Evolutionary conservation across 2,113 vertebrate genomes (phyloP).

Genomic region (Tapirus terrestris): DNA sequence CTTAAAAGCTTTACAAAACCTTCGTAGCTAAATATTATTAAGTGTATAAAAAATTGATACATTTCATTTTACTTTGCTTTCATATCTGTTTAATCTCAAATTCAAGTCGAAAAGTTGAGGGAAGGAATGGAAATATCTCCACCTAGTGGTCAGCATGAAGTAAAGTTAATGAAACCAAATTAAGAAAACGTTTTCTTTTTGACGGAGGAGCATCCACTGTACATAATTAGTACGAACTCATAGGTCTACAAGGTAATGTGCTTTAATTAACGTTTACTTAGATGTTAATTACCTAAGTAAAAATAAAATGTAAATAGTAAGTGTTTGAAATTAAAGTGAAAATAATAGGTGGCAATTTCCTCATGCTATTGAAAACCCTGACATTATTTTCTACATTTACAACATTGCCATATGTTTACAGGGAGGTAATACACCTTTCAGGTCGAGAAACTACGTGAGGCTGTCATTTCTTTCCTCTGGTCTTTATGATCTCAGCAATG

Average conservation of each 20-base stretch:
- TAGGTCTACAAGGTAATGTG: neutral
- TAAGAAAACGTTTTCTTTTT: constrained; percentile 11
- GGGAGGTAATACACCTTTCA: neutral
- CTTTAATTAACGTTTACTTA: constrained; percentile 19
- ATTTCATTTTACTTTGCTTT: constrained; percentile 25
- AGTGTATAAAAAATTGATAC: neutral
- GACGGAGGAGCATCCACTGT: neutral
- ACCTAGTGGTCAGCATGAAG: constrained; percentile 76
- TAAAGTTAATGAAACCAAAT: constrained; percentile 13
- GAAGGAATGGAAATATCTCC: constrained; percentile 65
- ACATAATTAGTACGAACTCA: neutral
- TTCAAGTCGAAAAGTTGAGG: neutral
- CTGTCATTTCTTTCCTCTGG: constrained; percentile 27
- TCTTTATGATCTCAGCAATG: neutral
- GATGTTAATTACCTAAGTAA: neutral
- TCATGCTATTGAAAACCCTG: neutral
- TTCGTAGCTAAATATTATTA: constrained; percentile 15
- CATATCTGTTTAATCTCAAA: neutral
- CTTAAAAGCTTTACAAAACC: neutral
- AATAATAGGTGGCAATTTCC: neutral
- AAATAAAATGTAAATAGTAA: constrained; percentile 4
- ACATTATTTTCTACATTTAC: neutral
- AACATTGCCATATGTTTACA: neutral
- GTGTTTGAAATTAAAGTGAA: neutral
- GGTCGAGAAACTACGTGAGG: neutral